Base-by-base conservation (phyloP, 2,113 vertebrate species). In the Dunckerocampus dactyliophorus region DNA sequence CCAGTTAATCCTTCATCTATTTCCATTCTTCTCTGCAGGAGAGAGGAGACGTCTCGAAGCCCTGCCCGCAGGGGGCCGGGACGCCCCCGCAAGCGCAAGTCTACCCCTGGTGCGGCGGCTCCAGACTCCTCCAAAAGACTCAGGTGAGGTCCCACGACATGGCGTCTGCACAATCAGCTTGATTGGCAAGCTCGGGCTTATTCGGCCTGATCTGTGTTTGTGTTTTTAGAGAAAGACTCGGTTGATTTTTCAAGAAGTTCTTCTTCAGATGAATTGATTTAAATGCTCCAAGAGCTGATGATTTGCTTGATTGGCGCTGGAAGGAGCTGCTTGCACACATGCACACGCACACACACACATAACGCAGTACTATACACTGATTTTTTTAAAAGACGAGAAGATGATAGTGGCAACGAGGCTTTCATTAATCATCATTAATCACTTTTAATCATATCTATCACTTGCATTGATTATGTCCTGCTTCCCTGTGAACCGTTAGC, bases 51-150 rank as follows among this genome's bases (percentile, higher is more conserved):
- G 67, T 94, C 92, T 1, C 90, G 94, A 24, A 97, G 95, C 83
- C 95, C 96, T 0, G 95, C 94, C 0, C 92, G 95, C 50, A 85
- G 96, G 0, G 94, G 96, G n/a, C 95, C 95, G 0, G 96, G 96
- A 7, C 92, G 96, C 70, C 95, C 96, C 0, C 89, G 95, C 79
- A 98, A 98, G 74, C 90, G 95, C 75, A 97, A 93, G 67, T 93
- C 60, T 53, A 88, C 63, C 83, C 90, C 80, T 69, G 89, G 57
- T 80, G 75, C 84, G 74, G 77, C 75, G 72, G 82, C 68, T 60
- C 85, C 85, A 62, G 88, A 22, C 87, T 91, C 22, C 72, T 85
- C 90, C 88, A 92, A 88, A 84, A 95, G 92, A 88, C 91, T 92
- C 88, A 93, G 93, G 96, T 98, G 88, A 94, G 89, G 54, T 85